Percentiles rank a stretch among this genome's conserved stretches.
Conservation (phyloP, 2,113 vertebrate genomes). For the Gasterosteus aculeatus region DNA sequence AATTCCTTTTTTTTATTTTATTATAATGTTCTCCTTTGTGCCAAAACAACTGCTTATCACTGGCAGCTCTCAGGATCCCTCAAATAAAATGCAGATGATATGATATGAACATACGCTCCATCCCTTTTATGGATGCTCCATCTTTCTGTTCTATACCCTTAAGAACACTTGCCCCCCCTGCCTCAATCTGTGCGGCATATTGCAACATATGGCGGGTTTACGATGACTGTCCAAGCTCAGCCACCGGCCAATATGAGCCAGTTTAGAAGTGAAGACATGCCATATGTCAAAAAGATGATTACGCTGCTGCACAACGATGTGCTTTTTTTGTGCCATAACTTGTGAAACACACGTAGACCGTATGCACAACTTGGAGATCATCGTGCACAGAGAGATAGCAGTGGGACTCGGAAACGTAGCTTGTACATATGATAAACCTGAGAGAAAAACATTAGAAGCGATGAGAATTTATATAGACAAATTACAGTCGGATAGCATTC, state of each 20-base stretch:
- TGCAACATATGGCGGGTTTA: constrained; percentile 76
- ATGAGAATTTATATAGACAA: not conserved
- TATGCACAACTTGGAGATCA: constrained; percentile 3
- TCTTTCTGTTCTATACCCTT: constrained; percentile 56
- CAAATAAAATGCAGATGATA: constrained; percentile 51
- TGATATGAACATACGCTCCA: constrained; percentile 67
- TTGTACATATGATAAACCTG: constrained; percentile 26
- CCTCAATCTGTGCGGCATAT: constrained; percentile 72
- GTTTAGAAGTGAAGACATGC: constrained; percentile 68
- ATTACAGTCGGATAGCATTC: not conserved
- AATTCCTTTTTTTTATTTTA: not conserved
- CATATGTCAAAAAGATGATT: constrained; percentile 71
- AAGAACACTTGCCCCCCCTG: constrained; percentile 55
- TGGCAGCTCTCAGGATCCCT: constrained; percentile 28
- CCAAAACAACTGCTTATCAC: constrained; percentile 14
- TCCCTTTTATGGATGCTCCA: constrained; percentile 51
- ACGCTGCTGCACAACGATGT: constrained; percentile 46
- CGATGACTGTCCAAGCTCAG: constrained; percentile 68
- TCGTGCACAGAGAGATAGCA: constrained; percentile 1
- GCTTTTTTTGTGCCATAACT: constrained; percentile 46
- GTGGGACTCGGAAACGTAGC: not conserved
- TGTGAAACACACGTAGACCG: constrained; percentile 20
- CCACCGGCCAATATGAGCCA: constrained; percentile 65
- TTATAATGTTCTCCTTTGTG: constrained; percentile 2
- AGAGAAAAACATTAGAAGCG: constrained; percentile 19